Conservation (phyloP, 1,140 invertebrate genomes). For the Pseudomyrmex dendroicus region DNA sequence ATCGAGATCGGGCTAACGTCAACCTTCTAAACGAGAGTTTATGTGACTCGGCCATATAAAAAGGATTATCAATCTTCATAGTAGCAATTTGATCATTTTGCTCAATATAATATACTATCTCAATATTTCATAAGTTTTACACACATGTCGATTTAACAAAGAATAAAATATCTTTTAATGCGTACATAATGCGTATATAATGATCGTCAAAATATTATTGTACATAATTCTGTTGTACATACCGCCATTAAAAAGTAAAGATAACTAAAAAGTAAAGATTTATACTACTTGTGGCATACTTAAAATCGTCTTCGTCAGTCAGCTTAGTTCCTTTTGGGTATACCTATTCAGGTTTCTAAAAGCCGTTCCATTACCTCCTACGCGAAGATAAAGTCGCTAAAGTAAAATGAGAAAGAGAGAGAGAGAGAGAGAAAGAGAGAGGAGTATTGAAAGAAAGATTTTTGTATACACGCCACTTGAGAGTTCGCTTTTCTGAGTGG, state of each 20-base stretch:
- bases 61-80: conserved; percentile 20
- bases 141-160: neutral
- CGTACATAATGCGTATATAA: neutral
- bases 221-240: neutral
- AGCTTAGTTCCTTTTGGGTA: neutral
- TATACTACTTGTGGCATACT: conserved; percentile 7
- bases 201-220: neutral
- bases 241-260: neutral
- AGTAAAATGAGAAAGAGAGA: conserved; percentile 17
- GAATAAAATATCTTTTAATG: neutral
- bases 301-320: conserved; percentile 44
- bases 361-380: conserved; percentile 45
- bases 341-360: conserved; percentile 43
- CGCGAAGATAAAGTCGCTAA: conserved; percentile 22
- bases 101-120: neutral
- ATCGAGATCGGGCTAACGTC: conserved; percentile 64
- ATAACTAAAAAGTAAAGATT: conserved; percentile 25
- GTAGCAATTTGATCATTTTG: neutral
- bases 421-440: neutral
- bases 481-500: conserved; percentile 40
- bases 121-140: neutral
- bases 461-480: conserved; percentile 56
- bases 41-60: conserved; percentile 49
- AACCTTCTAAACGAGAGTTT: conserved; percentile 53
- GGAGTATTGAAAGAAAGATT: conserved; percentile 53